phyloP scores from a whole-genome alignment of 2,888 invertebrate species.

The Chymomyza procnemis region DNA sequence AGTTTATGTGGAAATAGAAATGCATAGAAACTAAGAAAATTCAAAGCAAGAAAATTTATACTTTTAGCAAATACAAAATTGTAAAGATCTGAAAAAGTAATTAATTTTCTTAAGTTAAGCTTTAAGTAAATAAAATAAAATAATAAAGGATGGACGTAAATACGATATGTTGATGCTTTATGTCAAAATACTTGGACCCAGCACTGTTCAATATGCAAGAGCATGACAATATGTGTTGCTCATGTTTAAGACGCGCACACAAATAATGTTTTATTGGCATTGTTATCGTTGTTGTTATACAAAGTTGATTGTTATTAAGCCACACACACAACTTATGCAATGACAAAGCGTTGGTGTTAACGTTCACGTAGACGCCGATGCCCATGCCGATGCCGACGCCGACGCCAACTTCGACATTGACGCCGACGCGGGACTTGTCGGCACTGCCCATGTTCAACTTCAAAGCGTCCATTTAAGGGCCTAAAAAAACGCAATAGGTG shows the following conservation, averaged over 20 bases:
- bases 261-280: conserved; percentile 4
- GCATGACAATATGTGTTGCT: not conserved
- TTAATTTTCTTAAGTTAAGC: too few species aligned
- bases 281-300: not conserved
- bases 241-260: not conserved
- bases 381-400: not conserved
- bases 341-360: not conserved
- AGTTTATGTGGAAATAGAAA: too few species aligned
- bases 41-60: too few species aligned
- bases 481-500: not conserved
- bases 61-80: too few species aligned
- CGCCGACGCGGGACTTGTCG: not conserved
- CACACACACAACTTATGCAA: conserved; percentile 7
- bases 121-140: too few species aligned
- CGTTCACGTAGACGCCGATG: too few species aligned
- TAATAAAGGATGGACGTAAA: too few species aligned
- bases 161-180: not conserved
- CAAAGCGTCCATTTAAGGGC: not conserved
- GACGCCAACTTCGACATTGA: not conserved
- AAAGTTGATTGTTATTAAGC: not conserved
- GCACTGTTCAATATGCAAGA: not conserved
- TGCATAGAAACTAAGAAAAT: too few species aligned
- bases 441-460: not conserved
- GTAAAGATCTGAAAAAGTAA: too few species aligned
- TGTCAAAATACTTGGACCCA: not conserved